phyloP scores from a whole-genome alignment of 2,797 vertebrate genomes.

The Thamnophis elegans region DNA sequence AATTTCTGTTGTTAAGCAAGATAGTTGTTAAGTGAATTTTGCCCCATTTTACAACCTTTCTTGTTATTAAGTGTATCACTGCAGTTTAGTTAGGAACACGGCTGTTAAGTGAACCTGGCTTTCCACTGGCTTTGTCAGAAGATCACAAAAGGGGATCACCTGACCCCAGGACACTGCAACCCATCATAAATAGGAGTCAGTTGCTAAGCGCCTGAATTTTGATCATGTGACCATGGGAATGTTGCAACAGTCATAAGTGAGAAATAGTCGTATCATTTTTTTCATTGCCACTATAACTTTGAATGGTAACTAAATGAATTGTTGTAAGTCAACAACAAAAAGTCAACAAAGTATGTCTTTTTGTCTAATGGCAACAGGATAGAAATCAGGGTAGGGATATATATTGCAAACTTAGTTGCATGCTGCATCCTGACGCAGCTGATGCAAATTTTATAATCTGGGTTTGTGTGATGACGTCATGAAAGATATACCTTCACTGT shows the following conservation, averaged over 20 bases:
- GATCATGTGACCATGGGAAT: too few species aligned
- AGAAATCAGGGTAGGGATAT: neutral
- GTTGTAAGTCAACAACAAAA: too few species aligned
- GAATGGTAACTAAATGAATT: too few species aligned
- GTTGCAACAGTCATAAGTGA: neutral
- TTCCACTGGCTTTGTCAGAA: neutral
- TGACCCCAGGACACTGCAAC: neutral
- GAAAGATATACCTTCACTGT: neutral
- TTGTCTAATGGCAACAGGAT: neutral
- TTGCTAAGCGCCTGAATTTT: too few species aligned
- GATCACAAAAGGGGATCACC: too few species aligned
- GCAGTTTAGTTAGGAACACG: neutral
- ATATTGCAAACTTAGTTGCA: neutral
- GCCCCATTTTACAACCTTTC: neutral
- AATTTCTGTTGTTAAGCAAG: too few species aligned
- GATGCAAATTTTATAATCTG: neutral
- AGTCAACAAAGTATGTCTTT: too few species aligned
- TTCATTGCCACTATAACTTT: neutral
- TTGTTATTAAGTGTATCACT: neutral
- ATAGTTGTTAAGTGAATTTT: too few species aligned
- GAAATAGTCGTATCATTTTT: neutral
- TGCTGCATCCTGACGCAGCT: neutral
- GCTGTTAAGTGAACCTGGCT: neutral
- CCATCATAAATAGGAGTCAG: neutral
- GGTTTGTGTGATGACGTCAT: neutral